A percentile compares a stretch with the other conserved stretches of the same genome.
phyloP scores from a whole-genome alignment of 2,888 invertebrate species.

The Pyrrhia umbra region DNA sequence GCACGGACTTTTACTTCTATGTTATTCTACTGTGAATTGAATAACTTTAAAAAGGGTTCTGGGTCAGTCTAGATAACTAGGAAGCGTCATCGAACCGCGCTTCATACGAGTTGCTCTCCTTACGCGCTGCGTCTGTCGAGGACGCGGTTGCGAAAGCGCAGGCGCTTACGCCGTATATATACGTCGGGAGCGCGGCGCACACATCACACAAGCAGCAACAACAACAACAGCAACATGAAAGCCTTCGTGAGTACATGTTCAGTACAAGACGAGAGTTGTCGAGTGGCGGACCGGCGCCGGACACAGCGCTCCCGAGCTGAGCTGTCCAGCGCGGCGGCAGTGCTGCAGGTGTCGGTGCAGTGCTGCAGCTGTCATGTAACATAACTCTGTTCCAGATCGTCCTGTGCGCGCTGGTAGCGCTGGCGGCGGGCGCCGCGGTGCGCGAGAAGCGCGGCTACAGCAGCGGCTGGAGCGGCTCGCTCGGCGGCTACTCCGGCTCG shows the following conservation, averaged over 20 bases:
- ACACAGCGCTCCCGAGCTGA: no score
- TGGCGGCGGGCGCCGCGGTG: constrained; percentile 45
- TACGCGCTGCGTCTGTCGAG: neutral
- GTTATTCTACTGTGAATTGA: no score
- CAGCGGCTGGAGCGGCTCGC: constrained; percentile 35
- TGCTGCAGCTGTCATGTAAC: constrained; percentile 6
- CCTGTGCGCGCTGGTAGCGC: constrained; percentile 39
- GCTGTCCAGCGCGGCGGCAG: no score
- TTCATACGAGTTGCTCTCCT: neutral
- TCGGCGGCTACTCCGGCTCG: constrained; percentile 11
- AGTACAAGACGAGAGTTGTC: no score
- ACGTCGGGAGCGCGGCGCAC: neutral
- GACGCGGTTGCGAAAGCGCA: constrained; percentile 14
- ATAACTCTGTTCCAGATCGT: constrained; percentile 34
- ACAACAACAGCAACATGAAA: constrained; percentile 35
- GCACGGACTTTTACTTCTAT: no score
- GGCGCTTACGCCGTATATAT: neutral
- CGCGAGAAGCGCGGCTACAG: constrained; percentile 55
- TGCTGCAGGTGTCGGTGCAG: neutral
- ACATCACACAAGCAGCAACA: constrained; percentile 6
- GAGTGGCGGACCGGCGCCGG: no score
- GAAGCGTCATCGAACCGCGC: neutral
- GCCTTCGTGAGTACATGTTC: constrained; percentile 51
- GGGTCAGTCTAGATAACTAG: no score
- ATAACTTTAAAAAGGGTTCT: no score